A percentile compares a stretch with the other conserved stretches of the same genome.
These are phyloP conservation scores for Xiphophorus hellerii DNA, from an alignment of 2,113 vertebrate species.

Conservation along the genomic window DNA sequence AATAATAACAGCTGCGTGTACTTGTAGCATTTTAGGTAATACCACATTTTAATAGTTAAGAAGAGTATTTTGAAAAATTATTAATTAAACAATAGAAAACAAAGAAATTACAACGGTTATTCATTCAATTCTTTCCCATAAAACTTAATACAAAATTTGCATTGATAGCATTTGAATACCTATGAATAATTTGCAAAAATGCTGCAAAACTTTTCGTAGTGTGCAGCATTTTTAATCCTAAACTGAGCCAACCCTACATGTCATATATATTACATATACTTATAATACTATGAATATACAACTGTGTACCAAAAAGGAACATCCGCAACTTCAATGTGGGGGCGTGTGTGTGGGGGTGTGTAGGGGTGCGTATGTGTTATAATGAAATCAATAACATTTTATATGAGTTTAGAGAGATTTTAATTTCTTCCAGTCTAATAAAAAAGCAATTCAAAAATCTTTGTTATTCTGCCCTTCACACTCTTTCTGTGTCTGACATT, in stretches of 20 bases:
- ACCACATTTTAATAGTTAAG: slow-evolving; percentile 31
- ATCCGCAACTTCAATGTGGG: too few species aligned
- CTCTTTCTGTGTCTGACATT: slow-evolving; percentile 42
- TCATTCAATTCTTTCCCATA: slow-evolving; percentile 5
- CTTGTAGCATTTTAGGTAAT: slow-evolving; percentile 15
- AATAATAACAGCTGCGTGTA: slow-evolving; percentile 70
- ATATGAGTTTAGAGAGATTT: neutral
- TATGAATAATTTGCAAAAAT: neutral
- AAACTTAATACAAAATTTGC: neutral
- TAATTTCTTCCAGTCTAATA: neutral
- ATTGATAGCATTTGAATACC: neutral
- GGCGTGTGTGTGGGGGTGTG: rapidly evolving
- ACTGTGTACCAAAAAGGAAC: too few species aligned
- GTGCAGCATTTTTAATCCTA: too few species aligned
- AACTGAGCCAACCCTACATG: too few species aligned
- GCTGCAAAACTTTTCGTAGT: too few species aligned
- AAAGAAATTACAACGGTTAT: neutral
- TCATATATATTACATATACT: too few species aligned
- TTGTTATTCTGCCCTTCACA: slow-evolving; percentile 59
- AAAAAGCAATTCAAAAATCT: slow-evolving; percentile 1
- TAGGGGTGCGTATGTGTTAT: too few species aligned
- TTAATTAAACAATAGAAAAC: slow-evolving; percentile 4
- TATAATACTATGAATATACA: too few species aligned
- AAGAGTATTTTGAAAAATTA: slow-evolving; percentile 20
- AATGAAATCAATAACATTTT: too few species aligned